phyloP scores from a whole-genome alignment of 2,797 vertebrate genomes.

The Takifugu ocellatus region DNA sequence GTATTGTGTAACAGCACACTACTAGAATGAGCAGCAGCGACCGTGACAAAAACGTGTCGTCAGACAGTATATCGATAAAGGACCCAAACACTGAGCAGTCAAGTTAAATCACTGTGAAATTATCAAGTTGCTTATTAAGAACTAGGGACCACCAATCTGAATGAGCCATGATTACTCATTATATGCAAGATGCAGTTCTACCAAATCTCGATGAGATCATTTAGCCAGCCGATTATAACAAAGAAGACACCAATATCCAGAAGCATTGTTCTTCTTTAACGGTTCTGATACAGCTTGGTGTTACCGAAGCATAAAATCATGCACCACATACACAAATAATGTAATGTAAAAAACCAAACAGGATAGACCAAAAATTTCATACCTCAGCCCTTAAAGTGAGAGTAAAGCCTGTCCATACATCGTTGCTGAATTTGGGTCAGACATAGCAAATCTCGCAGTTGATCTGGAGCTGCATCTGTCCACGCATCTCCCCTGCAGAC shows the following conservation, averaged over 20 bases:
- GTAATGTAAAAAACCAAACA: slow-evolving; percentile 13
- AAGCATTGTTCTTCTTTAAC: neutral
- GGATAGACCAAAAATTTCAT: slow-evolving; percentile 35
- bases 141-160: no score
- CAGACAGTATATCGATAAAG: slow-evolving; percentile 3
- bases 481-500: slow-evolving; percentile 41
- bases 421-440: slow-evolving; percentile 48
- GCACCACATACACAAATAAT: slow-evolving; percentile 15
- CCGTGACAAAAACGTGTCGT: slow-evolving; percentile 21
- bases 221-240: neutral
- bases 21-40: slow-evolving; percentile 4
- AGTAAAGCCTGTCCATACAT: slow-evolving; percentile 49
- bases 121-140: slow-evolving; percentile 1
- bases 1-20: slow-evolving; percentile 13
- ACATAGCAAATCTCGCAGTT: slow-evolving; percentile 32
- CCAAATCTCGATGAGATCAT: neutral
- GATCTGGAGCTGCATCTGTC: slow-evolving; percentile 41
- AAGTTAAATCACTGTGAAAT: slow-evolving; percentile 18
- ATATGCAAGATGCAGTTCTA: neutral
- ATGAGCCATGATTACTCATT: no score
- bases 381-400: slow-evolving; percentile 68
- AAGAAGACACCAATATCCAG: neutral
- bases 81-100: slow-evolving; percentile 14
- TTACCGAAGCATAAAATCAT: slow-evolving; percentile 11
- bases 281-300: neutral